Base-by-base conservation (phyloP, 2,113 vertebrate species). In the Calidris pugnax region DNA sequence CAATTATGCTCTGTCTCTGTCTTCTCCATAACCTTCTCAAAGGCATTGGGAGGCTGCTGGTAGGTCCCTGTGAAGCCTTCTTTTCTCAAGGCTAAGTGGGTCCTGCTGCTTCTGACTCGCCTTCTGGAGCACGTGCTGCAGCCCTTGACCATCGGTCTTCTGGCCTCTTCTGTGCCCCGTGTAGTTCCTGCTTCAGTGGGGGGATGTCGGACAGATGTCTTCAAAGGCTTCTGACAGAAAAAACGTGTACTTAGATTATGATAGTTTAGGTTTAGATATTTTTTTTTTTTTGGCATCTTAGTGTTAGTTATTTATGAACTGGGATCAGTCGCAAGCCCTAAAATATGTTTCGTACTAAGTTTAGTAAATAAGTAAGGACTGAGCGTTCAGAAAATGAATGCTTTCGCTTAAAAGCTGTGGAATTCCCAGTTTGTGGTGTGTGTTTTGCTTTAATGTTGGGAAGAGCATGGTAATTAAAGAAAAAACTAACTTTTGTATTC, bases 331-430 rank as follows among this genome's bases (percentile, higher is more conserved):
- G 57, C 82, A 51, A 90, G 59, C 41, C n/a, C 51, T 84, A 55
- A 85, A 92, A 83, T 94, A 69, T 9, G 1, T 67, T 82, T 89
- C 20, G 4, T 90, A 33, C 56, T 79, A 89, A 83, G 14, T 91
- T 93, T 82, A 93, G 77, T 85, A 85, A 88, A 59, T 76, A 85
- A 93, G 16, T 72, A 77, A 75, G 74, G 57, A 76, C 66, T 85
- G 20, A 94, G 21, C 67, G 63, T 85, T 79, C 77, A 67, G 62
- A 95, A 94, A 80, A 95, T 90, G 23, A 96, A 51, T 87, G 30
- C 60, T 85, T 94, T 89, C 68, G 75, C 30, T 95, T 73, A 82
- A 9, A 27, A 9, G 4, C 28, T 35, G 22, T 76, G 79, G 64
- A 66, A 83, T 87, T 92, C 92, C 32, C 50, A 67, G n/a, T 77